Base-by-base conservation (phyloP, 2,888 invertebrate genomes). In the Galerucella nymphaeae region DNA sequence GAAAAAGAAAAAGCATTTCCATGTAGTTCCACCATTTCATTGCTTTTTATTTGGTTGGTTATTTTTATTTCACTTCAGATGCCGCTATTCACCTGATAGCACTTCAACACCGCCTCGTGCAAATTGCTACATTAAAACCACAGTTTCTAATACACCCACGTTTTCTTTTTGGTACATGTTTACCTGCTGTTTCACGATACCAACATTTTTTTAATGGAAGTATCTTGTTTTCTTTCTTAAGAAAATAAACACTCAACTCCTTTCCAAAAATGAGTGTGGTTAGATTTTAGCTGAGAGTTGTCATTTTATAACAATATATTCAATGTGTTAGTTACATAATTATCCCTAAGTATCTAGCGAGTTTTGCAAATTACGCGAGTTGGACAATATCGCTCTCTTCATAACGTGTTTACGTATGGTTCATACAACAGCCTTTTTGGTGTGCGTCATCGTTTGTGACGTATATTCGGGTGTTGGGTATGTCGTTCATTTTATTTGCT, bases 1-100 rank as follows among this genome's bases (percentile, higher is more conserved):
- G 64, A 53, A 68, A 79, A 75, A 76, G 77, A 75, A 75, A 80
- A 73, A 80, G 81, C 81, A 73, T 81, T 81, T 76, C 66, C 81
- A 63, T 81, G 81, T 81, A 77, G 65, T 75, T 65, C 71, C 70
- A 72, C 75, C 76, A 74, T 75, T 79, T 72, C 71, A 65, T 75
- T 70, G 70, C 73, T 73, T 81, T 81, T 79, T 80, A 81, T 76
- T 74, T 75, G 68, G 71, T 73, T 76, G 78, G 78, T 79, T 79
- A 81, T 80, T 80, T 80, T 80, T 78, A 79, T 79, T 77, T 77
- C 74, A 67, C 73, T 72, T 68, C 45, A 58, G 50, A 69, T 71
- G 69, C 63, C 69, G 69, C 70, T 66, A 70, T 65, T 57, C 66
- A 18, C 69, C 61, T 30, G 61, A 66, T 69, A 74, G 65, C 71